Evolutionary conservation across 2,888 invertebrate species (phyloP), one percentile per base, ranked within the genome.

Genomic region (Operophtera brumata): DNA sequence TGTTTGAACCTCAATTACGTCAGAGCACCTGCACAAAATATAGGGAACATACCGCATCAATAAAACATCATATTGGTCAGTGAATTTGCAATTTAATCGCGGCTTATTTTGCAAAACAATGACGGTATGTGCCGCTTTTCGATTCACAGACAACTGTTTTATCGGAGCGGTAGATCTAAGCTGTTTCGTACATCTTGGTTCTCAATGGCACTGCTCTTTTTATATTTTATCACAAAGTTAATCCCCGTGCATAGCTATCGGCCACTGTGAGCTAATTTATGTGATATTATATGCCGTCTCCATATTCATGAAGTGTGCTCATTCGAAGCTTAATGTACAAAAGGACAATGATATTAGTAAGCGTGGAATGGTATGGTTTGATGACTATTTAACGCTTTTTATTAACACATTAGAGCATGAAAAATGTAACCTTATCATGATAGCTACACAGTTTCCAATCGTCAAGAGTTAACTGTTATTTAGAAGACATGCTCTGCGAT

Each of bases 331-430:
- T 52, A 42, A 61, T 57, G 60, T 64, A 34, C 44, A 56, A 65
- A 65, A 63, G 65, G 68, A 69, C 66, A 69, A 68, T 69, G 42
- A 67, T 42, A 74, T 76, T 70, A 70, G 61, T 73, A 67, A 69
- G 64, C 69, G 54, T 62, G 66, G 63, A 70, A 61, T 69, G 61
- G 59, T 66, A 70, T 67, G 57, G 67, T 69, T 70, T 64, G 69
- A 76, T 73, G 63, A 49, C 52, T 61, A 62, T 68, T 75, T 75
- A 61, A 73, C 65, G 66, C 66, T 64, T 64, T 53, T 48, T 45
- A 50, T 43, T 32, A 41, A 46, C 39, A 8, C n/a, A 13, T 47
- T 37, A 45, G 36, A 12, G 20, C 36, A 37, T 12, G 11, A 44
- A 30, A 41, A n/a, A 13, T 34, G 30, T 41, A 36, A 47, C 36